Conservation (phyloP, 2,797 vertebrate genomes). For the Paratrypauchen microcephalus region DNA sequence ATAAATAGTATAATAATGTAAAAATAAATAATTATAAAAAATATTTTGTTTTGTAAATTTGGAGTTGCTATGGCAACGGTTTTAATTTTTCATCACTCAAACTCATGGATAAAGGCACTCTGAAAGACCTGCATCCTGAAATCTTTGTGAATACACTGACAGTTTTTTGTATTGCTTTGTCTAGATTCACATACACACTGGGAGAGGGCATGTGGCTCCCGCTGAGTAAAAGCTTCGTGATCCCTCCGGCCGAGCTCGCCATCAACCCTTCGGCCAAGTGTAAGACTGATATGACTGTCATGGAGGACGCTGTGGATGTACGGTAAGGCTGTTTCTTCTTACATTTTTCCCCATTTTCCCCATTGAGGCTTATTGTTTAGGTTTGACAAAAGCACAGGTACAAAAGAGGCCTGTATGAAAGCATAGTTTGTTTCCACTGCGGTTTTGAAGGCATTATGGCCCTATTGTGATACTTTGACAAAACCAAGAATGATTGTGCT, state of each 20-base stretch:
- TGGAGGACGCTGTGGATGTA: conserved; percentile 98
- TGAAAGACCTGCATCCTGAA: no score
- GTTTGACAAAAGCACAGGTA: conserved; percentile 5
- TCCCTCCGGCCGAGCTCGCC: conserved; percentile 94
- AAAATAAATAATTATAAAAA: no score
- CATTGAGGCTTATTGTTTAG: background rate
- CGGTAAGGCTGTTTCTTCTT: conserved; percentile 74
- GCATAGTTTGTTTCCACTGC: conserved; percentile 22
- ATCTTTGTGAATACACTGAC: background rate
- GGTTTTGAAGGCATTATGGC: conserved; percentile 12
- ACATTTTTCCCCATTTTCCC: conserved; percentile 3
- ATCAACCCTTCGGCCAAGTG: conserved; percentile 99
- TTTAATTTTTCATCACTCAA: background rate
- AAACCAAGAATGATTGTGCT: background rate
- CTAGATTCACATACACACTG: conserved; percentile 94
- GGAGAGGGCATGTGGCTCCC: conserved; percentile 99
- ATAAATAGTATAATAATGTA: no score
- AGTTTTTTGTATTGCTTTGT: conserved; percentile 11
- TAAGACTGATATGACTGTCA: conserved; percentile 99
- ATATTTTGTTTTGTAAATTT: no score
- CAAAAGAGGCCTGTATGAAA: conserved; percentile 12
- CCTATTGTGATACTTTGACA: no score
- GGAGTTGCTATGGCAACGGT: no score
- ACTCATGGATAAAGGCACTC: background rate
- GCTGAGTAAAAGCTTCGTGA: conserved; percentile 97